These are phyloP conservation scores for Geotria australis DNA, from an alignment of 2,797 vertebrate genomes.

Conservation along the genomic window DNA sequence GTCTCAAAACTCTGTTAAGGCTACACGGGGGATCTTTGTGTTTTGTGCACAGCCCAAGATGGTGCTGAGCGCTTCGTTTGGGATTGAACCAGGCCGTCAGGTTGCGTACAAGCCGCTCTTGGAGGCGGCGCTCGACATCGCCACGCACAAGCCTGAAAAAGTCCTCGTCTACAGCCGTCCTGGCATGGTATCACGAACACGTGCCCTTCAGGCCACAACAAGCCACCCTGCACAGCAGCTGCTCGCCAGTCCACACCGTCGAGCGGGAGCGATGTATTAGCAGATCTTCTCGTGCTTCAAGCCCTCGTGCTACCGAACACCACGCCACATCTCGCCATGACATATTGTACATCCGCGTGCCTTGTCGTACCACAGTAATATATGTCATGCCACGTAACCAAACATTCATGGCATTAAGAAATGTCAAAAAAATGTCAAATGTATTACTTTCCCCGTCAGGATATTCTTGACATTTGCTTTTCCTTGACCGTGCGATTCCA, in stretches of 20 bases:
- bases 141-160: slow-evolving; percentile 32
- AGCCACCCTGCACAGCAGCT: no score
- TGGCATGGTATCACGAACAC: slow-evolving; percentile 23
- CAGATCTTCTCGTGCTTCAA: slow-evolving; percentile 1
- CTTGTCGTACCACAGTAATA: no score
- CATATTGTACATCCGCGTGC: no score
- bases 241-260: no score
- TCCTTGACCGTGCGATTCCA: slow-evolving; percentile 5
- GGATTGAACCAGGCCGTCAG: slow-evolving; percentile 50
- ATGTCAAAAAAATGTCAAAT: neutral
- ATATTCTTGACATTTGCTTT: neutral
- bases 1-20: no score
- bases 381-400: no score
- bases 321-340: no score
- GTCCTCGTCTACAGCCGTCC: slow-evolving; percentile 57
- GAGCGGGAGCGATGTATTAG: no score
- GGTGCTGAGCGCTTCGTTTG: slow-evolving; percentile 62
- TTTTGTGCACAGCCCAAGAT: slow-evolving; percentile 38
- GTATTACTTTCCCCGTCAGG: neutral
- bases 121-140: slow-evolving; percentile 39
- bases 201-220: no score
- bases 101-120: slow-evolving; percentile 63
- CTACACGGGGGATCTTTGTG: no score
- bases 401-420: neutral
- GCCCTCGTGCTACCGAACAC: neutral